phyloP scores from a whole-genome alignment of 30 jellyfish, hydroid and myxozoan genomes.

The Aurelia sp. region DNA sequence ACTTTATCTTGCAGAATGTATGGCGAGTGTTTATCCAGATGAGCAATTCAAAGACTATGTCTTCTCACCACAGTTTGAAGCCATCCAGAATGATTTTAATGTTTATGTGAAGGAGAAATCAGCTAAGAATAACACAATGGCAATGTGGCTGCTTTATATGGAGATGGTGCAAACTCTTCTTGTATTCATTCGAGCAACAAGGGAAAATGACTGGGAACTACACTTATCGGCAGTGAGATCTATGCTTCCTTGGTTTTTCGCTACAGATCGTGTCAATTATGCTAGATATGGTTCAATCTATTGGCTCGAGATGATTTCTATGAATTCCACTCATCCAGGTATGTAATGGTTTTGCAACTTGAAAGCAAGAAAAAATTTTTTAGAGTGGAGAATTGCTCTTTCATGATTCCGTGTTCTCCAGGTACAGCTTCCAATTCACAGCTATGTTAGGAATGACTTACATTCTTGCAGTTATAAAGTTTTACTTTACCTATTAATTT shows the following conservation, averaged over 20 bases:
- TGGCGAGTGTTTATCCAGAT: conserved; percentile 26
- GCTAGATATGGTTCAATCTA: conserved; percentile 73
- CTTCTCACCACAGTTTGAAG: conserved; percentile 1
- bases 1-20: neutral
- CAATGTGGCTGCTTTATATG: conserved; percentile 66
- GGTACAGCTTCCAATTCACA: no score
- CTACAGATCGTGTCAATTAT: conserved; percentile 72
- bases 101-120: conserved; percentile 14
- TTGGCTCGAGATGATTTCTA: conserved; percentile 85
- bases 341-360: neutral
- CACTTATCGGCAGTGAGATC: conserved; percentile 73
- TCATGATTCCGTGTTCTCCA: neutral
- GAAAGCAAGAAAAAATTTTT: neutral
- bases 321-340: conserved; percentile 80
- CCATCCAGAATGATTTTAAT: conserved; percentile 4
- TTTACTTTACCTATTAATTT: no score
- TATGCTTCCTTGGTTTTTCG: conserved; percentile 89
- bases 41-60: conserved; percentile 27
- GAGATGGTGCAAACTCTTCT: conserved; percentile 77
- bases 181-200: conserved; percentile 75
- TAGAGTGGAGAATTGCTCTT: neutral
- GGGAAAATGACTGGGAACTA: conserved; percentile 72
- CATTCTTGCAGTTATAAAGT: no score
- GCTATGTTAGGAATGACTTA: no score
- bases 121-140: conserved; percentile 15